Evolutionary conservation across 2,797 vertebrate genomes (phyloP).

Genomic region (Gambusia yucatana): DNA sequence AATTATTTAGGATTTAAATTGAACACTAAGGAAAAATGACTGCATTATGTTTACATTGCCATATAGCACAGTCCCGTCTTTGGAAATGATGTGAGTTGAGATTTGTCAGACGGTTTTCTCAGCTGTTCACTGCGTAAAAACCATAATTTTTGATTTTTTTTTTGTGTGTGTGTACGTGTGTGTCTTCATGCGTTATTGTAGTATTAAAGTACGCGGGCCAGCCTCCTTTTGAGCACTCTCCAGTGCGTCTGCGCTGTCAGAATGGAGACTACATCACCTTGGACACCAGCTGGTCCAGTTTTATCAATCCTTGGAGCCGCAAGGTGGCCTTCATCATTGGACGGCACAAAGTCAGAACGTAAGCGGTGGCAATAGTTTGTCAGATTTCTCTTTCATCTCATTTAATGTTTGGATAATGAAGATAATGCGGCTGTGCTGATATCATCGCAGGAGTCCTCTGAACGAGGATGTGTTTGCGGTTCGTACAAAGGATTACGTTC

Average conservation of each 20-base stretch:
- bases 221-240: conserved; percentile 88
- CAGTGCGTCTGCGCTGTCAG: conserved; percentile 87
- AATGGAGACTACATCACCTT: conserved; percentile 90
- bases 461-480: conserved; percentile 92
- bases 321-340: conserved; percentile 92
- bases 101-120: neutral
- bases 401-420: neutral
- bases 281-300: conserved; percentile 93
- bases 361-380: conserved; percentile 52
- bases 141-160: neutral
- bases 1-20: no score
- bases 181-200: conserved; percentile 38
- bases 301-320: conserved; percentile 91
- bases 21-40: neutral
- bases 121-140: neutral
- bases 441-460: conserved; percentile 84
- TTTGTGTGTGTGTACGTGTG: neutral
- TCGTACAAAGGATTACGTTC: conserved; percentile 66
- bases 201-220: conserved; percentile 88
- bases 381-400: neutral
- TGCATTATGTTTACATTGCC: neutral
- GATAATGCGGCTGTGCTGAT: conserved; percentile 6
- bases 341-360: conserved; percentile 92
- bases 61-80: neutral
- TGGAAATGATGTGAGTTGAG: neutral